Evolutionary conservation across 2,888 invertebrate genomes (phyloP), one percentile per base, ranked within the genome.

Genomic region (Altica lythri): DNA sequence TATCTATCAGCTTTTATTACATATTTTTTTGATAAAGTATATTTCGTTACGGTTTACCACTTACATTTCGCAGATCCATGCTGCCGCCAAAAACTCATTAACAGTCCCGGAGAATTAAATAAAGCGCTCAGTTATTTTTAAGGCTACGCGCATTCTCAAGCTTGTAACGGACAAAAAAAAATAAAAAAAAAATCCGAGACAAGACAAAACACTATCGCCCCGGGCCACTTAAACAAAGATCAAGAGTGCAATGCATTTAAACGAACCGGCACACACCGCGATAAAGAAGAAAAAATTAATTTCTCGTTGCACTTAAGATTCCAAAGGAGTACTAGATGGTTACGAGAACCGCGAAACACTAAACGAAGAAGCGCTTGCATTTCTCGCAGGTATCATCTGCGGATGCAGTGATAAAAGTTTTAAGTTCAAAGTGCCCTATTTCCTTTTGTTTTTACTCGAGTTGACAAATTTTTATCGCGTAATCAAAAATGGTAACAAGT

Each of bases 271-370:
- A 27, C n/a, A n/a, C 27, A 9, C 5, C 9, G 37, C 22, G 32
- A 49, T 32, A 43, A 42, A 17, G 16, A 47, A 46, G 43, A 42
- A 40, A 37, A n/a, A 22, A 19, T 40, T 44, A 44, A 47, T 47
- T 51, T 53, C 55, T 45, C 40, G 38, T 42, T 42, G 47, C 56
- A 56, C 56, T 56, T 60, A 50, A 55, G 48, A 55, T 60, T 57
- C 57, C 57, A 49, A n/a, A 57, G 42, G 19, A 32, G 49, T 14
- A 42, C 49, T 49, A 49, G 49, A 49, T 49, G 40, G 49, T 32
- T 30, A 19, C 19, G 32, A 49, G 49, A 49, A 49, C 19, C 49
- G 49, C 49, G 53, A 53, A 55, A 52, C 50, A 52, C 56, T 59
- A 47, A 53, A 44, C 47, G 49, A 47, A 40, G 53, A 53, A 42